These are phyloP conservation scores for Micromys minutus DNA, from an alignment of 2,113 vertebrate genomes.

Conservation along the genomic window DNA sequence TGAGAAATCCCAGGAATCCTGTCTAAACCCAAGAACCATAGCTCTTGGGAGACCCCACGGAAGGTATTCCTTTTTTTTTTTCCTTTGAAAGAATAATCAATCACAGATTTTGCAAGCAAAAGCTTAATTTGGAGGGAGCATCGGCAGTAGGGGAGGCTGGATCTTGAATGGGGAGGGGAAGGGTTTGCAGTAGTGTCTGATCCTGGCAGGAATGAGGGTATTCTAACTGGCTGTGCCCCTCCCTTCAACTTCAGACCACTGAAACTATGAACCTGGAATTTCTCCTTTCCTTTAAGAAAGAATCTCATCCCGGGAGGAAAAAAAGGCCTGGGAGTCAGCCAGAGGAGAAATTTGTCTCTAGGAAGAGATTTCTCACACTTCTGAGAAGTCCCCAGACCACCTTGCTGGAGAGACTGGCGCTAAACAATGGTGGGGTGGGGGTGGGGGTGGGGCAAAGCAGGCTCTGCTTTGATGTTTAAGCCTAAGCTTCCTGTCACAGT, in stretches of 20 bases:
- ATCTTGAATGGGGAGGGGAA: no score
- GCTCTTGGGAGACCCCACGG: fast-evolving
- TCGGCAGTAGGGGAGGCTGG: no score
- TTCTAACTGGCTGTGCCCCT: no score
- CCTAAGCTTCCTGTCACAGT: neutral
- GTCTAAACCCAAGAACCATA: neutral
- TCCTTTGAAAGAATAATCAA: neutral
- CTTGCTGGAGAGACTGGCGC: neutral
- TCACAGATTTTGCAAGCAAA: neutral
- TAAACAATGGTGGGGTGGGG: neutral
- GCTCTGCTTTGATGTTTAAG: neutral
- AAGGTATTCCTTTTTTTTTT: fast-evolving
- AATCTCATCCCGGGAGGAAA: neutral
- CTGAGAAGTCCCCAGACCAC: neutral
- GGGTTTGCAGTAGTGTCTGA: neutral
- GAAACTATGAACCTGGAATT: neutral
- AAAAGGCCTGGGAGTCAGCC: neutral
- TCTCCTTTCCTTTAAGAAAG: neutral
- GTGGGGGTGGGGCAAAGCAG: neutral
- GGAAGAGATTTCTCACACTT: neutral
- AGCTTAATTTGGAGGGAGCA: no score
- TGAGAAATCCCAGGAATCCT: neutral
- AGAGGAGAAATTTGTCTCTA: neutral
- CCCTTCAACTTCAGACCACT: neutral
- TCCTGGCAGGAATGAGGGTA: neutral